Conservation (phyloP, 2,888 invertebrate species). For the Elmis aenea region DNA sequence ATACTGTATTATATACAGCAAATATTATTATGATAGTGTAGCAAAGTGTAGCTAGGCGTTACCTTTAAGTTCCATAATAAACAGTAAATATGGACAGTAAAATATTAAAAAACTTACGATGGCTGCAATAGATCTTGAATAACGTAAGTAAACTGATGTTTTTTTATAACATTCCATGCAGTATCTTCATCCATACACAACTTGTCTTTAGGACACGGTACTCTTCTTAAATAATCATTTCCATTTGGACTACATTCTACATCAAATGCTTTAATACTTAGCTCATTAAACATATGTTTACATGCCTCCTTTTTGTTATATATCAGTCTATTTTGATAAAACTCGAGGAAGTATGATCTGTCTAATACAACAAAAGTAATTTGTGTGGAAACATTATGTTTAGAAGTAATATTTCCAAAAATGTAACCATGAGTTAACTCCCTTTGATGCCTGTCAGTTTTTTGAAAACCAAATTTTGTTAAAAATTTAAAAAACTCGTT, state of each 20-base stretch:
- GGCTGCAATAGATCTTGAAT: slow-evolving; percentile 87
- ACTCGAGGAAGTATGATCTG: slow-evolving; percentile 81
- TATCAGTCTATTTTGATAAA: slow-evolving; percentile 73
- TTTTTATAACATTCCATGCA: slow-evolving; percentile 77
- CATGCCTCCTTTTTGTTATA: slow-evolving; percentile 70
- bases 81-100: background rate
- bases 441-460: slow-evolving; percentile 81
- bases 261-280: slow-evolving; percentile 81
- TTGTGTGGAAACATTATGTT: slow-evolving; percentile 58
- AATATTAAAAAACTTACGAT: slow-evolving; percentile 54
- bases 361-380: slow-evolving; percentile 88
- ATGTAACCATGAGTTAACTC: slow-evolving; percentile 90
- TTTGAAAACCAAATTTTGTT: slow-evolving; percentile 94
- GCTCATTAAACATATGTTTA: slow-evolving; percentile 77
- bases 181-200: slow-evolving; percentile 86
- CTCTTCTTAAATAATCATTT: slow-evolving; percentile 72
- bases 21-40: slow-evolving; percentile 77
- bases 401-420: slow-evolving; percentile 88
- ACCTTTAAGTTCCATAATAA: slow-evolving; percentile 52
- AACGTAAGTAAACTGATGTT: slow-evolving; percentile 90
- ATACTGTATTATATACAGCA: slow-evolving; percentile 84
- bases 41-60: slow-evolving; percentile 93
- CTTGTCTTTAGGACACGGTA: slow-evolving; percentile 74
- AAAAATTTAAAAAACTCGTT: slow-evolving; percentile 85
- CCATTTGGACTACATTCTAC: slow-evolving; percentile 73